Evolutionary conservation across 1,140 invertebrate genomes (phyloP).

Genomic region (Saccostrea cuccullata): DNA sequence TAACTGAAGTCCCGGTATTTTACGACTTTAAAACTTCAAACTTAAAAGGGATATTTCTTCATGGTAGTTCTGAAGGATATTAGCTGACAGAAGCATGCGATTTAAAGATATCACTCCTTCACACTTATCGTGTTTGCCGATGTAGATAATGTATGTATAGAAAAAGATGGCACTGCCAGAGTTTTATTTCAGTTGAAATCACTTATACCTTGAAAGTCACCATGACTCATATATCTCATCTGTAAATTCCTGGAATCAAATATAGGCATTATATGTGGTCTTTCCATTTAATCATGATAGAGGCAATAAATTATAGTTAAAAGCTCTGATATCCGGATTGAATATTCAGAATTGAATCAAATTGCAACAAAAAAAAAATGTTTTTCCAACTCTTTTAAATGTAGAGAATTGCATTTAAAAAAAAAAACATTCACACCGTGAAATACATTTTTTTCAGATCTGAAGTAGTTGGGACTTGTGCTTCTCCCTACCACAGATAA

Average conservation of each 20-base stretch:
- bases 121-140: not conserved
- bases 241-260: conserved; percentile 1
- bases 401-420: not conserved
- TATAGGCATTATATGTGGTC: not conserved
- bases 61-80: not conserved
- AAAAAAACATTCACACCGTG: not conserved
- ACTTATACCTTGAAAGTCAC: not conserved
- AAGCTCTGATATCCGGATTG: not conserved
- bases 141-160: not conserved
- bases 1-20: not conserved
- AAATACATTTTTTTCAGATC: not conserved
- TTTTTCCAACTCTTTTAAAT: too few relatives aligned
- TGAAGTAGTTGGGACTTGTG: not conserved
- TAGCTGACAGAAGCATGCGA: not conserved
- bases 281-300: not conserved
- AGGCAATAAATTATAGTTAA: conserved; percentile 3
- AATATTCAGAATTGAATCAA: not conserved
- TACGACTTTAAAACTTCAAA: not conserved
- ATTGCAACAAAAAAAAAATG: too few relatives aligned
- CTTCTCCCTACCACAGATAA: not conserved
- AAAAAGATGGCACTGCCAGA: not conserved
- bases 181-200: not conserved
- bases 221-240: not conserved
- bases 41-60: not conserved
- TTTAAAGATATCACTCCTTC: not conserved